phyloP scores from a whole-genome alignment of 2,113 vertebrate species.

The Greenwoodochromis staneri region DNA sequence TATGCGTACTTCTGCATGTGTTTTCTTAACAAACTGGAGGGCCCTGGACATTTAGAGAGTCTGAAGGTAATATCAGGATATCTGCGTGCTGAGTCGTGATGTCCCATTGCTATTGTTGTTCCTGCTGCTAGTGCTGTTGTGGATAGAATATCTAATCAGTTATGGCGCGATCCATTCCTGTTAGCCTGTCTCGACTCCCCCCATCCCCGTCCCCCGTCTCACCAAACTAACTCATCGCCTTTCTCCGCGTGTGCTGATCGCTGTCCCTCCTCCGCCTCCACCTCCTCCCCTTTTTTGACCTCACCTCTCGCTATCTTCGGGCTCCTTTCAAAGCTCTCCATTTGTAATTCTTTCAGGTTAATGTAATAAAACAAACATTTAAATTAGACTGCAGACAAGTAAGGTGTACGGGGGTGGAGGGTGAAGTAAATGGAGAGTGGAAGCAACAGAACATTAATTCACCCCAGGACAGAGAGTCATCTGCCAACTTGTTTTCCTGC shows the following conservation, averaged over 20 bases:
- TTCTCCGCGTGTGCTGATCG: neutral
- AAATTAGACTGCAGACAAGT: slow-evolving; percentile 48
- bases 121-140: slow-evolving; percentile 42
- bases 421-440: slow-evolving; percentile 17
- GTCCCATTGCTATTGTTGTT: slow-evolving; percentile 33
- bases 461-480: slow-evolving; percentile 6
- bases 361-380: slow-evolving; percentile 49
- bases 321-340: slow-evolving; percentile 16
- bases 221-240: neutral
- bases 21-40: neutral
- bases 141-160: slow-evolving; percentile 56
- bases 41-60: slow-evolving; percentile 3
- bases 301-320: neutral
- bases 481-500: slow-evolving; percentile 16
- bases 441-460: slow-evolving; percentile 40
- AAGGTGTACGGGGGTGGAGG: neutral
- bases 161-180: slow-evolving; percentile 16
- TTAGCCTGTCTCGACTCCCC: neutral
- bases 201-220: neutral
- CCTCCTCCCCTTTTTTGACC: neutral
- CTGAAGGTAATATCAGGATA: slow-evolving; percentile 32
- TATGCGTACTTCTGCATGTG: neutral
- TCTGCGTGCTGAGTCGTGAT: slow-evolving; percentile 39
- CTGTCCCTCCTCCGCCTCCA: neutral
- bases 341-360: slow-evolving; percentile 38